Evolutionary conservation across 2,888 invertebrate genomes (phyloP).

Genomic region (Chalcis sispes): DNA sequence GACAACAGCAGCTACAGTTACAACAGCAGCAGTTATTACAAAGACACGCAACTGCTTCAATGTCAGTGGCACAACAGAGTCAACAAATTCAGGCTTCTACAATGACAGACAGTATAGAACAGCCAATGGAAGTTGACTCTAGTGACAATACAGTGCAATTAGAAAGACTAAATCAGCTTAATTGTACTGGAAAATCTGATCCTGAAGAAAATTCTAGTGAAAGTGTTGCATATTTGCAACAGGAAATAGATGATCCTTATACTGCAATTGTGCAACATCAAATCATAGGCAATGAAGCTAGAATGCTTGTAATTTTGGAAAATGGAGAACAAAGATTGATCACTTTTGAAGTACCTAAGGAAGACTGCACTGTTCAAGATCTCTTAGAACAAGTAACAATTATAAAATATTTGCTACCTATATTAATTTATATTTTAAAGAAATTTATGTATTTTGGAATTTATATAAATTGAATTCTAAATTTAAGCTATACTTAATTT

Average conservation of each 20-base stretch:
- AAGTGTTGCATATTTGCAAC: slow-evolving; percentile 69
- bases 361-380: slow-evolving; percentile 89
- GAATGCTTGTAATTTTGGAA: slow-evolving; percentile 87
- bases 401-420: background rate
- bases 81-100: slow-evolving; percentile 64
- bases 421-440: background rate
- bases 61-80: slow-evolving; percentile 67
- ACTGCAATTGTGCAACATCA: slow-evolving; percentile 71
- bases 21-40: slow-evolving; percentile 59
- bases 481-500: background rate
- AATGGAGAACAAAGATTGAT: slow-evolving; percentile 89
- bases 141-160: slow-evolving; percentile 57
- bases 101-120: slow-evolving; percentile 53
- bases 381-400: slow-evolving; percentile 84
- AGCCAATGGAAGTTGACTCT: slow-evolving; percentile 59
- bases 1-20: slow-evolving; percentile 68
- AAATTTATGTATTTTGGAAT: background rate
- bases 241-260: slow-evolving; percentile 70
- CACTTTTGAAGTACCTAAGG: slow-evolving; percentile 88
- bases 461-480: background rate
- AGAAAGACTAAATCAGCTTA: slow-evolving; percentile 58
- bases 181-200: slow-evolving; percentile 60
- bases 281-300: slow-evolving; percentile 79
- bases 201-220: slow-evolving; percentile 63
- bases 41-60: slow-evolving; percentile 21